A percentile compares a stretch with the other conserved stretches of the same genome.
These are phyloP conservation scores for Bradynema listronoti DNA, from an alignment of 1,140 invertebrate genomes.

Conservation along the genomic window DNA sequence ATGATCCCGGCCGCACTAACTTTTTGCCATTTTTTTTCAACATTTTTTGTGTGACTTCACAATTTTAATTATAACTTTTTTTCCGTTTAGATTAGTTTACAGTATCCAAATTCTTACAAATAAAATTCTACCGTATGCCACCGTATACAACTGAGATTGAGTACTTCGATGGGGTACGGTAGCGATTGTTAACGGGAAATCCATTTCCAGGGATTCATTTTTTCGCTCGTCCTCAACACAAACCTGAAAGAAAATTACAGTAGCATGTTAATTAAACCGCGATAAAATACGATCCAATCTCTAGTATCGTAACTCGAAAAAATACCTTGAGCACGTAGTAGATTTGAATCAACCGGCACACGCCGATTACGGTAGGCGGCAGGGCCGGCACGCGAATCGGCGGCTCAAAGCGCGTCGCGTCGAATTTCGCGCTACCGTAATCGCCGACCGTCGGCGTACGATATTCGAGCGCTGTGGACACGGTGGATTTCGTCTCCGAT, in stretches of 20 bases:
- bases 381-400: slow-evolving; percentile 69
- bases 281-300: too few species aligned
- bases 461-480: slow-evolving; percentile 70
- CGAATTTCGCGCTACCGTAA: slow-evolving; percentile 60
- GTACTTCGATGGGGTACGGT: slow-evolving; percentile 73
- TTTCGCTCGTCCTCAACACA: slow-evolving; percentile 66
- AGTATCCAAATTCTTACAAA: too few species aligned
- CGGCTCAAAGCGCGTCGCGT: slow-evolving; percentile 62
- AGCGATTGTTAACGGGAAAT: slow-evolving; percentile 74
- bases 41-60: too few species aligned
- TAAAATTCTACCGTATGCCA: slow-evolving; percentile 68
- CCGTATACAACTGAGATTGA: slow-evolving; percentile 65
- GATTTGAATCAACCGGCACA: slow-evolving; percentile 72
- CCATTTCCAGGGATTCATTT: slow-evolving; percentile 70
- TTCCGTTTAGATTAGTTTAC: too few species aligned
- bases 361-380: slow-evolving; percentile 70
- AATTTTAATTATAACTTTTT: too few species aligned
- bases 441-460: slow-evolving; percentile 30
- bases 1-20: too few species aligned
- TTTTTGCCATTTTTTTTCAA: too few species aligned
- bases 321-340: slow-evolving; percentile 72
- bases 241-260: slow-evolving; percentile 13
- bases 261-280: too few species aligned
- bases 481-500: slow-evolving; percentile 65
- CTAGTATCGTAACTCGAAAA: too few species aligned